Evolutionary conservation across 1,140 invertebrate species (phyloP), one percentile per base, ranked within the genome.

Genomic region (Tetraneura akinire): DNA sequence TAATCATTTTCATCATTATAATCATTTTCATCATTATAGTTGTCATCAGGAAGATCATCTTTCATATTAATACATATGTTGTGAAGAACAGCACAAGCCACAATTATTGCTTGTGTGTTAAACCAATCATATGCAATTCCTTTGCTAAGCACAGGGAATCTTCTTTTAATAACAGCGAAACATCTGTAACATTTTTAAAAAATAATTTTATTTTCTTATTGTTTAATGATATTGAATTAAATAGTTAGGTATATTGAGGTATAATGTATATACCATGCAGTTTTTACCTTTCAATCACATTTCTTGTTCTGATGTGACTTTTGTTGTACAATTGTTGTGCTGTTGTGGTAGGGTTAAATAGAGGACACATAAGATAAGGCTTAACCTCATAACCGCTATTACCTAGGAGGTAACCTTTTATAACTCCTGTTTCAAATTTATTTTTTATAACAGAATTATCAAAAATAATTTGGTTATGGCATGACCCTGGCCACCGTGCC

Each of bases 111-210:
- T 78, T 78, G 11, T 78, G 73, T 2, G 60, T 53, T 53, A 53
- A n/a, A n/a, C n/a, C 18, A 21, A 53, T 53, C 18, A 55, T 26
- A 26, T 57, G 26, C 45, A 37, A 78, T 60, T 18, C 53, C 51
- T 13, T 51, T 37, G 29, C 23, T 37, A 14, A 78, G 51, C 49
- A 83, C 82, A 11, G 84, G 83, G 82, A 87, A 87, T 55, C 85
- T 55, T 80, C 83, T 71, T 82, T 87, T 87, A 84, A 82, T 84
- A 1, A 85, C 81, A 1, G 85, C 86, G 83, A 84, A 85, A 16
- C 76, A 68, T 57, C 85, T 66, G 18, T 53, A 53, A 53, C n/a
- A 53, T 53, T 53, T 42, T 6, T 18, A 51, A 53, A 18, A n/a
- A 21, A 53, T n/a, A n/a, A 53, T n/a, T 18, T 21, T 0, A 53